Percentiles rank a stretch among this genome's conserved stretches.
Conservation (phyloP, 1,140 invertebrate species). For the Tyrophagus putrescentiae region DNA sequence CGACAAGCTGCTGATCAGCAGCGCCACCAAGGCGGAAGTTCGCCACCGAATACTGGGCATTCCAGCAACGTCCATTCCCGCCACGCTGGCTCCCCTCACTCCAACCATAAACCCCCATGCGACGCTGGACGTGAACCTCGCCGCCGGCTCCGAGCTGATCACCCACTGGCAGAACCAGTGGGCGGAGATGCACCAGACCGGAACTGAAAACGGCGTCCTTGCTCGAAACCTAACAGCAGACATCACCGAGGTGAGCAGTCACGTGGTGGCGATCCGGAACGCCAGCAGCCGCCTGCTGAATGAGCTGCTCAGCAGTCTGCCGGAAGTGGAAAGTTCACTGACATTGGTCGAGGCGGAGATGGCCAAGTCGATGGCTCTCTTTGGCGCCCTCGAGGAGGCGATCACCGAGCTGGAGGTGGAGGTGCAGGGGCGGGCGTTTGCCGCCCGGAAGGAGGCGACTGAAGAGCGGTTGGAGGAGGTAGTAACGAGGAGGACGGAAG, state of each 20-base stretch:
- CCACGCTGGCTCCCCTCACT: background rate
- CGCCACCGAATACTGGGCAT: background rate
- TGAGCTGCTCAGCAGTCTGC: background rate
- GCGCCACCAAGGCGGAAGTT: background rate
- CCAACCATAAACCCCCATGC: background rate
- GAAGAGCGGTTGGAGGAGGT: background rate
- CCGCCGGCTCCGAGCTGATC: slow-evolving; percentile 35
- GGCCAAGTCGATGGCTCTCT: background rate
- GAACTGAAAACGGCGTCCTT: slow-evolving; percentile 45
- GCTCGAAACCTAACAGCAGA: slow-evolving; percentile 29
- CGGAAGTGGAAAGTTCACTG: slow-evolving; percentile 4
- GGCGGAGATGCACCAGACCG: slow-evolving; percentile 45
- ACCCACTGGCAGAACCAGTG: slow-evolving; percentile 48
- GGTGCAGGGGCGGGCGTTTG: background rate
- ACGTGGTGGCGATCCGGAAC: background rate
- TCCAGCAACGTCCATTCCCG: no score
- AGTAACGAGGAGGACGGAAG: background rate
- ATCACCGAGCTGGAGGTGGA: background rate
- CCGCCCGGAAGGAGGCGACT: background rate
- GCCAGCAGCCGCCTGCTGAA: background rate
- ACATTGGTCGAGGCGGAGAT: background rate
- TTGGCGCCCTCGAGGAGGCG: background rate
- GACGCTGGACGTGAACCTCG: slow-evolving; percentile 14
- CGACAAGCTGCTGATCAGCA: background rate
- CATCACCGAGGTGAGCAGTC: background rate